These are phyloP conservation scores for Tetragnatha versicolor DNA, from an alignment of 1,140 invertebrate species.

Conservation along the genomic window DNA sequence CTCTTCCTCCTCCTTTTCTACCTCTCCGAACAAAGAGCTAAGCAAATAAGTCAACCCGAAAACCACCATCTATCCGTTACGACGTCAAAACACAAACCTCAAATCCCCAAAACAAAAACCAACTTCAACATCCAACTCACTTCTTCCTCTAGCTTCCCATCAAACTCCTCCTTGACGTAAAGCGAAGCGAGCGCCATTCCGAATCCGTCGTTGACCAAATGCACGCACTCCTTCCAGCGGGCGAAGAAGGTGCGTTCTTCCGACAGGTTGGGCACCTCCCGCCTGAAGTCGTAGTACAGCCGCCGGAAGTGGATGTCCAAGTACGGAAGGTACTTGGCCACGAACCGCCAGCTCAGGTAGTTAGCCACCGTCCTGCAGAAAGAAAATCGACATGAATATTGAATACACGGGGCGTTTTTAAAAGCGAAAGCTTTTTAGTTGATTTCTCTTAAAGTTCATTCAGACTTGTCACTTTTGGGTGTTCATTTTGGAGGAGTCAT, in stretches of 20 bases:
- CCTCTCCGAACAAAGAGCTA: too few relatives aligned
- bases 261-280: constrained; percentile 58
- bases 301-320: constrained; percentile 67
- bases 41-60: too few relatives aligned
- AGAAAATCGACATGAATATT: not conserved
- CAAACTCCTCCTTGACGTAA: constrained; percentile 68
- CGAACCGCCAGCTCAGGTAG: constrained; percentile 69
- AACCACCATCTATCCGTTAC: too few relatives aligned
- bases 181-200: constrained; percentile 68
- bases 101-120: too few relatives aligned
- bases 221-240: constrained; percentile 70
- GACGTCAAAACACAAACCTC: too few relatives aligned
- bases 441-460: too few relatives aligned
- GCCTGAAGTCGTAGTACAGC: constrained; percentile 64
- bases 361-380: constrained; percentile 66
- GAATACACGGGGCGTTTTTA: too few relatives aligned
- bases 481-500: too few relatives aligned
- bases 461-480: too few relatives aligned
- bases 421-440: too few relatives aligned
- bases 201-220: constrained; percentile 69
- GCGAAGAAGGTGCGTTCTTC: constrained; percentile 59
- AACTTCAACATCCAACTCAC: too few relatives aligned
- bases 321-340: constrained; percentile 68
- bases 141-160: constrained; percentile 64
- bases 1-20: too few relatives aligned